Conservation (phyloP, 2,113 vertebrate genomes). For the Illadopsis cleaveri region DNA sequence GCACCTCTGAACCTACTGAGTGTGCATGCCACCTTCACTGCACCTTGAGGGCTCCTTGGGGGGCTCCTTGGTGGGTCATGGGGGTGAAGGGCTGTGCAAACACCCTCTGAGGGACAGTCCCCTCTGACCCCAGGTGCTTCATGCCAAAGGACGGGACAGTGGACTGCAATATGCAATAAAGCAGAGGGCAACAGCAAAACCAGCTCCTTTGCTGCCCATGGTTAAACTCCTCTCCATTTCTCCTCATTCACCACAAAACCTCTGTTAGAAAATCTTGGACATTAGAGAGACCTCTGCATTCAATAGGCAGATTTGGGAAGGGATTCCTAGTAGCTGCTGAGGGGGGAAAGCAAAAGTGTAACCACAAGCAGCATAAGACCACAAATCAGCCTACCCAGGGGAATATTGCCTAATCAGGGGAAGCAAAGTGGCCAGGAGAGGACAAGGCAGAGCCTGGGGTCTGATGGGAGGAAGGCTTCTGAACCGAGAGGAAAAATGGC, state of each 20-base stretch:
- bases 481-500: background rate
- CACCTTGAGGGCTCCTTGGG: background rate
- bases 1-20: background rate
- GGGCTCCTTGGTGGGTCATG: background rate
- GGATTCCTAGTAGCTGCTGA: background rate
- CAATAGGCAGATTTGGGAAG: background rate
- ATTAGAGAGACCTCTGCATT: background rate
- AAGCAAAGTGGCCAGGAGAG: background rate
- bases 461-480: background rate
- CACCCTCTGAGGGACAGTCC: background rate
- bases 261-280: background rate
- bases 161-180: background rate
- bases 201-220: background rate
- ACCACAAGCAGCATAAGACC: background rate
- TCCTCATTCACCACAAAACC: background rate
- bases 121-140: background rate
- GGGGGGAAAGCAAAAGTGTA: background rate
- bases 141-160: rapidly evolving
- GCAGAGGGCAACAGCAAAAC: background rate
- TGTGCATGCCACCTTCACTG: background rate
- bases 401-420: background rate
- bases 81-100: background rate
- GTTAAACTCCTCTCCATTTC: background rate
- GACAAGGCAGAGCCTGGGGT: background rate
- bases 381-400: background rate